Evolutionary conservation across 2,888 invertebrate species (phyloP).

Genomic region (Diloba caeruleocephala): DNA sequence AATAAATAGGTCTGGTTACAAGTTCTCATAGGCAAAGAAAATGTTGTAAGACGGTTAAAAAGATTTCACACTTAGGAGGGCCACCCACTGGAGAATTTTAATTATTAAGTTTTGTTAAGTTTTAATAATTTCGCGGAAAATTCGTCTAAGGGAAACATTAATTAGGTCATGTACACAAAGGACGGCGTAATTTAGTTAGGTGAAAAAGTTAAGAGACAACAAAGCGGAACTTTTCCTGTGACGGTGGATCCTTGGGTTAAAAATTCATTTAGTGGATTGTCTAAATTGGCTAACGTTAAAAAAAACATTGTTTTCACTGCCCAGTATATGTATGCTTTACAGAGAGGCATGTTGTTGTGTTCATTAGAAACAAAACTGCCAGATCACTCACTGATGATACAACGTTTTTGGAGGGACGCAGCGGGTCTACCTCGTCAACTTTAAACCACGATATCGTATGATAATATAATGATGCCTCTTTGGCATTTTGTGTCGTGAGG

Average conservation of each 20-base stretch:
- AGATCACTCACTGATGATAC: too few relatives aligned
- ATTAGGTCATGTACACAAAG: conserved; percentile 76
- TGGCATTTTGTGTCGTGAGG: too few relatives aligned
- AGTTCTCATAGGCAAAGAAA: conserved; percentile 45
- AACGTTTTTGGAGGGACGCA: too few relatives aligned
- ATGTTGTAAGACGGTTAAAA: conserved; percentile 53
- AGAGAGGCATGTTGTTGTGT: too few relatives aligned
- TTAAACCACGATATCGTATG: too few relatives aligned
- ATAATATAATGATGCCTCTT: too few relatives aligned
- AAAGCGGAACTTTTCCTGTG: conserved; percentile 27
- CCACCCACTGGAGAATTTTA: conserved; percentile 67
- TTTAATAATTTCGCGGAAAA: conserved; percentile 78
- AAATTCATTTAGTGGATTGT: conserved; percentile 18
- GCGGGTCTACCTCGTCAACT: too few relatives aligned
- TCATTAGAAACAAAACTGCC: too few relatives aligned
- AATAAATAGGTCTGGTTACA: conserved; percentile 53
- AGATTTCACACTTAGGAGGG: conserved; percentile 63
- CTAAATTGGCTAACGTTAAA: not conserved
- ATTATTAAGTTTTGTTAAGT: conserved; percentile 71
- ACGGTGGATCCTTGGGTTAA: conserved; percentile 9
- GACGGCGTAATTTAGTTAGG: conserved; percentile 57
- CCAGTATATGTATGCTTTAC: too few relatives aligned
- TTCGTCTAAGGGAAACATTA: conserved; percentile 74
- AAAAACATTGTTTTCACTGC: too few relatives aligned
- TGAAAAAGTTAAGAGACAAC: conserved; percentile 34